Evolutionary conservation across 2,888 invertebrate genomes (phyloP).

Genomic region (Nemoura dubitans): DNA sequence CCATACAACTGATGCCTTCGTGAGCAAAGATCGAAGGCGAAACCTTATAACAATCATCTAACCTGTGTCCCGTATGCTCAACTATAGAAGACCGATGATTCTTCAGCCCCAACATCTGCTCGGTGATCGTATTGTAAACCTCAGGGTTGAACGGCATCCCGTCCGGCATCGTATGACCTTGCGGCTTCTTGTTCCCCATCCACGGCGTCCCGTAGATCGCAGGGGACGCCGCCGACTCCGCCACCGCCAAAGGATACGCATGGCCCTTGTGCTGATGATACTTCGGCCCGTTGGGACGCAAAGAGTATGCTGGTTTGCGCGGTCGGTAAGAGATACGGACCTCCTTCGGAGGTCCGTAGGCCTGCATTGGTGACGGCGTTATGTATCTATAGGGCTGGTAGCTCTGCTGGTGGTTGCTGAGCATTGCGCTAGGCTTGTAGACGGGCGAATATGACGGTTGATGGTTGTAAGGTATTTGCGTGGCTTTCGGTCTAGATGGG

Average conservation of each 20-base stretch:
- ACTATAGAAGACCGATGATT: no score
- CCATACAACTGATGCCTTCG: no score
- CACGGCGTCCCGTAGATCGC: constrained; percentile 8
- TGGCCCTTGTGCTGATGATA: background rate
- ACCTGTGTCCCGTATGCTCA: no score
- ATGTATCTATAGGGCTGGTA: background rate
- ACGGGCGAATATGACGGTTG: background rate
- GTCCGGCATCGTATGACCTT: background rate
- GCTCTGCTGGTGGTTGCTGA: background rate
- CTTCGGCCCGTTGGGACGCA: background rate
- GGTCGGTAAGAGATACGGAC: background rate
- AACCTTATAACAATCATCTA: no score
- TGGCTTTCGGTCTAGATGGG: background rate
- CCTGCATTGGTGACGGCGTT: constrained; percentile 46
- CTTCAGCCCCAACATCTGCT: background rate
- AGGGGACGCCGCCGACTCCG: background rate
- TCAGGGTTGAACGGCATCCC: background rate
- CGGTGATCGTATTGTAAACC: constrained; percentile 13
- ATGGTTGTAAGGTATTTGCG: background rate
- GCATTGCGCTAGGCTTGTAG: background rate
- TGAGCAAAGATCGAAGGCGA: no score
- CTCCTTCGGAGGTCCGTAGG: constrained; percentile 49
- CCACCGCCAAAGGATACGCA: background rate
- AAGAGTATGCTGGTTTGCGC: background rate
- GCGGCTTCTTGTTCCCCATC: background rate